Base-by-base conservation (phyloP, 2,113 vertebrate genomes). In the Thinocorus orbignyianus region DNA sequence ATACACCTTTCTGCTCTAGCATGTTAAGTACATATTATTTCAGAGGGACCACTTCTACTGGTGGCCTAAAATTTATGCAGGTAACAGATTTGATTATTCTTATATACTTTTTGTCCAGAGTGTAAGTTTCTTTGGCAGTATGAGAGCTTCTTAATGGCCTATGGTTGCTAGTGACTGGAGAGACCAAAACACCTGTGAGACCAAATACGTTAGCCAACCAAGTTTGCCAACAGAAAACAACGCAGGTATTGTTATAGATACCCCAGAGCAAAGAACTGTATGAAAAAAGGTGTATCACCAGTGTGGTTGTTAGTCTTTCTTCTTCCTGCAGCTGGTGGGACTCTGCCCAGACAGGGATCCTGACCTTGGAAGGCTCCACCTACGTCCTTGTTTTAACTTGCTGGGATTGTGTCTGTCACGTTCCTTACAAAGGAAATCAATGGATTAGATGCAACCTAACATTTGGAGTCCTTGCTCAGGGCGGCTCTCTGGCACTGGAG, bases 261-360 rank as follows among this genome's bases (percentile, higher is more conserved):
- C 80, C 95, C 94, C 94, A 55, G 68, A 92, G 95, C 90, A 66
- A 95, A 93, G 90, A 82, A 5, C 5, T 17, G 17, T 41, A 30
- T 86, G 86, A 77, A 94, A 86, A 90, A 62, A 39, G 51, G 71
- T 78, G 46, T 60, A 87, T 95, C 72, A 78, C 86, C 88, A 71
- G 1, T 71, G 69, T 92, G 84, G n/a, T 71, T 54, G 58, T 86
- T 95, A 84, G 72, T 74, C 57, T 82, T 51, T 72, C 71, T 94
- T 92, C 86, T 96, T 96, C 91, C 91, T 97, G 94, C 95, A 95
- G 92, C 86, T 97, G 93, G 69, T 30, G 11, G 52, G 2, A 89
- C 86, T 96, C 65, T 95, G 95, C 95, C 91, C 91, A 79, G 91
- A 76, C 94, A 92, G 65, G 42, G 91, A 95, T 96, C 73, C 65